Evolutionary conservation across 2,113 vertebrate genomes (phyloP).

Genomic region (Sclerurus mexicanus): DNA sequence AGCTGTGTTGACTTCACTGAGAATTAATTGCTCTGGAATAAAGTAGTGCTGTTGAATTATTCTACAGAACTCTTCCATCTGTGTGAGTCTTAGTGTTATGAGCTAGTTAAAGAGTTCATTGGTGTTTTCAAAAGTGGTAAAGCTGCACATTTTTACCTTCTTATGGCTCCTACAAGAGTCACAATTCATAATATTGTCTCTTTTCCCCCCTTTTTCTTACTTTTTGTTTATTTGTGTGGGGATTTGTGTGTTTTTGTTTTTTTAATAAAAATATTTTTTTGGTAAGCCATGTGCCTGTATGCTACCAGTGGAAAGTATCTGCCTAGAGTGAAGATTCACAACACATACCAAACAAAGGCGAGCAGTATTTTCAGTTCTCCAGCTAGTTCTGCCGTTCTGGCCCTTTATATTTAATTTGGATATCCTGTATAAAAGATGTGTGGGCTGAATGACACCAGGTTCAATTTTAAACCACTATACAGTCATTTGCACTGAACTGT

Average conservation of each 20-base stretch:
- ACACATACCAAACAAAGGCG: background rate
- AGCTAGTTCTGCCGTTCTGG: background rate
- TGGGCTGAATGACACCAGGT: background rate
- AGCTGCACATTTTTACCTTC: background rate
- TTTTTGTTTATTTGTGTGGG: background rate
- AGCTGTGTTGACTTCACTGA: background rate
- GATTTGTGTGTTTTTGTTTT: fast-evolving
- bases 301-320: background rate
- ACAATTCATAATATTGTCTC: background rate
- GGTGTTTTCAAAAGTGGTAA: background rate
- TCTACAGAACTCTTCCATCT: background rate
- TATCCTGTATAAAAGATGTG: background rate
- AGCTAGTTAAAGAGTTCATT: background rate
- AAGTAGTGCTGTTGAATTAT: background rate
- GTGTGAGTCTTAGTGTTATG: background rate
- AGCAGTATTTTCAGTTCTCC: background rate
- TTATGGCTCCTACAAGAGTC: background rate
- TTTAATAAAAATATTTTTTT: background rate
- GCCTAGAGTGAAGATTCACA: background rate
- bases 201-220: background rate
- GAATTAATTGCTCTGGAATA: background rate
- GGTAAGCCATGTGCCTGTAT: background rate
- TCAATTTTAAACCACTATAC: background rate
- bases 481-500: background rate
- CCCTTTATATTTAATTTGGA: background rate